Conservation (phyloP, 2,797 vertebrate genomes). For the Melanotaenia nigrans region DNA sequence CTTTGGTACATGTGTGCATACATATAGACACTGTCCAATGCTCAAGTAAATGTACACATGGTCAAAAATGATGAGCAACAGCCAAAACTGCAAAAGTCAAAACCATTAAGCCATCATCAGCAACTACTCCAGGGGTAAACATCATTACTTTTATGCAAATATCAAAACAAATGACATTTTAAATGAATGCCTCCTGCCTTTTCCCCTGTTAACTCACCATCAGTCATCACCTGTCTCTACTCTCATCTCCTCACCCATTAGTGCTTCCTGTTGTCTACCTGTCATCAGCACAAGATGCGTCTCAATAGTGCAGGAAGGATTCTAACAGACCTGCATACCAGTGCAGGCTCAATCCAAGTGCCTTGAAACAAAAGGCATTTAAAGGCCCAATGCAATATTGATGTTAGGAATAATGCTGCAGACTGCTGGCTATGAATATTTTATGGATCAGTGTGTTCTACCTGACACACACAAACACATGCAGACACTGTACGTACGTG, state of each 20-base stretch:
- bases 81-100: neutral
- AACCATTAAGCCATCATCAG: slow-evolving; percentile 13
- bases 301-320: slow-evolving; percentile 36
- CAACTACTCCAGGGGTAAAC: slow-evolving; percentile 5
- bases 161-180: slow-evolving; percentile 15
- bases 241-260: slow-evolving; percentile 27
- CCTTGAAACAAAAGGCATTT: slow-evolving; percentile 85
- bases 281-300: slow-evolving; percentile 31
- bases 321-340: slow-evolving; percentile 75
- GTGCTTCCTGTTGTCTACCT: slow-evolving; percentile 41
- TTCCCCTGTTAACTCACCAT: slow-evolving; percentile 5
- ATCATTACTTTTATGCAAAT: slow-evolving; percentile 15
- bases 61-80: slow-evolving; percentile 5
- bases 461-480: slow-evolving; percentile 32
- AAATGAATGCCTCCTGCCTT: slow-evolving; percentile 7
- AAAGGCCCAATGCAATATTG: slow-evolving; percentile 89
- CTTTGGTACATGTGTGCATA: neutral
- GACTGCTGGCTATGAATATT: slow-evolving; percentile 89
- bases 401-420: slow-evolving; percentile 86
- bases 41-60: neutral
- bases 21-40: slow-evolving; percentile 3
- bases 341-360: slow-evolving; percentile 66
- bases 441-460: slow-evolving; percentile 67
- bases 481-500: slow-evolving; percentile 35
- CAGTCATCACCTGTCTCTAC: slow-evolving; percentile 4